Evolutionary conservation across 2,113 vertebrate species (phyloP).

Genomic region (Nansenia antarctica): DNA sequence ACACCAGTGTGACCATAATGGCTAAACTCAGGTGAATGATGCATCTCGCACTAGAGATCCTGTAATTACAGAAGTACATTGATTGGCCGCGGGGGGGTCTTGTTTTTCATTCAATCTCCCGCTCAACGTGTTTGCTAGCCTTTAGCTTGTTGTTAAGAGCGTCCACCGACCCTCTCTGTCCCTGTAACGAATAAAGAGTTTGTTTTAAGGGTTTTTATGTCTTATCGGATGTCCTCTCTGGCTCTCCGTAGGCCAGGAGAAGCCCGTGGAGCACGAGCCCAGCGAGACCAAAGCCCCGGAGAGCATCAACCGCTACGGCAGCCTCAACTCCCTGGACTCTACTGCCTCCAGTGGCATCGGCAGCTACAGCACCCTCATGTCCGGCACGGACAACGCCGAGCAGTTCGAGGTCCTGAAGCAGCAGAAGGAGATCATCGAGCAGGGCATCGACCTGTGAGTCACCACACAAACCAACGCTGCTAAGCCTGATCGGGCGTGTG

Average conservation of each 20-base stretch:
- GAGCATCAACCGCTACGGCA: slow-evolving; percentile 90
- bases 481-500: too few relatives aligned
- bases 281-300: slow-evolving; percentile 86
- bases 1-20: too few relatives aligned
- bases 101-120: too few relatives aligned
- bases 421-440: slow-evolving; percentile 93
- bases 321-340: slow-evolving; percentile 89
- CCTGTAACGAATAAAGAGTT: too few relatives aligned
- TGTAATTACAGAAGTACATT: too few relatives aligned
- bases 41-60: too few relatives aligned
- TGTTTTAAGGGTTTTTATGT: not conserved
- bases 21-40: too few relatives aligned
- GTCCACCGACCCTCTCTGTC: too few relatives aligned
- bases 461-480: too few relatives aligned
- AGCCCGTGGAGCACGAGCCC: slow-evolving; percentile 83
- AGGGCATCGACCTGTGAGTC: slow-evolving; percentile 90
- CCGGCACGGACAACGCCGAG: slow-evolving; percentile 90
- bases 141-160: not conserved
- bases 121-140: too few relatives aligned
- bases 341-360: slow-evolving; percentile 90
- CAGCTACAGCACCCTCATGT: slow-evolving; percentile 91
- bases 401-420: slow-evolving; percentile 92
- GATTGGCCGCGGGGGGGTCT: too few relatives aligned
- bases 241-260: slow-evolving; percentile 80
- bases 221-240: not conserved